Percentiles rank a stretch among this genome's conserved stretches.
Evolutionary conservation across 2,888 invertebrate species (phyloP).

Genomic region (Azorinus chamasolen): DNA sequence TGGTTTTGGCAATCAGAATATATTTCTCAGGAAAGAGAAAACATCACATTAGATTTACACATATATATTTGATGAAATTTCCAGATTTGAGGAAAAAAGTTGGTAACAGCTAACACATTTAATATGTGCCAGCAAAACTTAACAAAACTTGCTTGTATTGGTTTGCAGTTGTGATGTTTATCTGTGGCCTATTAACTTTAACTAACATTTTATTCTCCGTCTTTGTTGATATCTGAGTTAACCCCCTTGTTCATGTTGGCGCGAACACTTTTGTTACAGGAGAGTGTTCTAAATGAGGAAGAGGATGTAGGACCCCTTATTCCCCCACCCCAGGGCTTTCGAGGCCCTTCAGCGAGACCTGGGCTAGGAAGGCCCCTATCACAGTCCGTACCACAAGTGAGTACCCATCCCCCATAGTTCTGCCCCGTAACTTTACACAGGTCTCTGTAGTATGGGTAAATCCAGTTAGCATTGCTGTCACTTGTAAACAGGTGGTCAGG

Average conservation of each 20-base stretch:
- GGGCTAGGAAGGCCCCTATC: slow-evolving; percentile 71
- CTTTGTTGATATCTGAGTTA: no score
- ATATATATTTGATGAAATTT: not conserved
- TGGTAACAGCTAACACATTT: no score
- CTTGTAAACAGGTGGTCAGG: no score
- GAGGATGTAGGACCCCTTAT: slow-evolving; percentile 74
- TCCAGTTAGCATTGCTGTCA: no score
- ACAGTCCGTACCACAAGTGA: slow-evolving; percentile 81
- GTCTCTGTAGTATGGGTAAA: no score
- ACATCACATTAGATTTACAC: not conserved
- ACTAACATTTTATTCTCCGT: not conserved
- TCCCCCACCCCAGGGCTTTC: slow-evolving; percentile 80
- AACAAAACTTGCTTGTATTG: no score
- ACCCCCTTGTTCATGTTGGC: no score
- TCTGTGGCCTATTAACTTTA: not conserved
- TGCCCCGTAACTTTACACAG: no score
- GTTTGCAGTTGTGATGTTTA: not conserved
- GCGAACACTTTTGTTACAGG: slow-evolving; percentile 20
- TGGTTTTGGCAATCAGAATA: no score
- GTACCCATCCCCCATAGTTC: slow-evolving; percentile 1
- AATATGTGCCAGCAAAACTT: no score
- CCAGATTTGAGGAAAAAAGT: no score
- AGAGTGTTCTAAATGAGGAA: slow-evolving; percentile 68
- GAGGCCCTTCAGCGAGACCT: slow-evolving; percentile 68
- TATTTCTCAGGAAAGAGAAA: not conserved